Conservation (phyloP, 2,797 vertebrate species). For the Cyclura pinguis region DNA sequence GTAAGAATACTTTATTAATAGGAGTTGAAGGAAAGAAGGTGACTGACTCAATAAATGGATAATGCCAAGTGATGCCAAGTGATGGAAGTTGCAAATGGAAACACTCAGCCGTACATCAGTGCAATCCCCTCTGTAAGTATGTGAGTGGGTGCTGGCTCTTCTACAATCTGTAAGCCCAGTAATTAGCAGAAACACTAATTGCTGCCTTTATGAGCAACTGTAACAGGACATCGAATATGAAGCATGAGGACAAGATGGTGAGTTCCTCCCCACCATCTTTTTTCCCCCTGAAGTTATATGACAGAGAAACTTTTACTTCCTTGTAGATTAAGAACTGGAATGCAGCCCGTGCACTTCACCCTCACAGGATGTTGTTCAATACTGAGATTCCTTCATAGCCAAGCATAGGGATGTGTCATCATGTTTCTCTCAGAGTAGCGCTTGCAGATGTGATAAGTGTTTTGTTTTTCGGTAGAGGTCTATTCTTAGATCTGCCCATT, state of each 20-base stretch:
- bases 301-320: slow-evolving; percentile 16
- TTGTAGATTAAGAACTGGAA: slow-evolving; percentile 41
- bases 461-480: slow-evolving; percentile 53
- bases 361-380: slow-evolving; percentile 62
- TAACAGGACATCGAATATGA: slow-evolving; percentile 28
- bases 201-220: slow-evolving; percentile 34
- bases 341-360: slow-evolving; percentile 63
- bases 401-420: slow-evolving; percentile 41
- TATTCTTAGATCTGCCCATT: slow-evolving; percentile 49
- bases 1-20: slow-evolving; percentile 8
- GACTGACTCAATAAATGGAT: slow-evolving; percentile 14
- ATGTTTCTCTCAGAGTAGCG: slow-evolving; percentile 36
- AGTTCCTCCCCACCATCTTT: not conserved
- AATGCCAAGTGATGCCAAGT: not conserved
- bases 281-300: slow-evolving; percentile 7
- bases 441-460: slow-evolving; percentile 18
- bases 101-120: not conserved
- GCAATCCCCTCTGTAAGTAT: not conserved
- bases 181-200: slow-evolving; percentile 39
- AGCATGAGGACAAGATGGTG: slow-evolving; percentile 1
- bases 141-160: slow-evolving; percentile 13
- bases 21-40: slow-evolving; percentile 21
- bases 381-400: slow-evolving; percentile 47
- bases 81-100: not conserved
- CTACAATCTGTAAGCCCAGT: slow-evolving; percentile 6